Percentiles rank a stretch among this genome's conserved stretches.
Evolutionary conservation across 2,888 invertebrate genomes (phyloP).

Genomic region (Lysandra bellargus): DNA sequence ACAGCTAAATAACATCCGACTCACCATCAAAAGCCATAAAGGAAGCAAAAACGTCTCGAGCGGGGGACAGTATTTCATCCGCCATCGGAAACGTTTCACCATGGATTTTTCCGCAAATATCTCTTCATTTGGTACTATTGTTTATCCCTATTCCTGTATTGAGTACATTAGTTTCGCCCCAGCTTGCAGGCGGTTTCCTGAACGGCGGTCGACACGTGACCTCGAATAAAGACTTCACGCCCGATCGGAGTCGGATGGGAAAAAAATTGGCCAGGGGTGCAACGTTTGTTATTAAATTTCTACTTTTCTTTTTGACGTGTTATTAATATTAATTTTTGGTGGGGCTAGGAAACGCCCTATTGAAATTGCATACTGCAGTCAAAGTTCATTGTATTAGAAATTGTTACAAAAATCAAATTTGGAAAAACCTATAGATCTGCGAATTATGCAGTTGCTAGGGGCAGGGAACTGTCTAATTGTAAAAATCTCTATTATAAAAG

Average conservation of each 20-base stretch:
- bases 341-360: background rate
- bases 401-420: background rate
- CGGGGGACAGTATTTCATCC: conserved; percentile 63
- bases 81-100: conserved; percentile 70
- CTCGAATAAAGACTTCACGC: conserved; percentile 76
- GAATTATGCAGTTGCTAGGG: too few species aligned
- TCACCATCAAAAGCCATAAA: conserved; percentile 62
- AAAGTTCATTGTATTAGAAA: background rate
- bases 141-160: conserved; percentile 53
- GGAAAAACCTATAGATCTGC: background rate
- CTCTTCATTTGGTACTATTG: conserved; percentile 52
- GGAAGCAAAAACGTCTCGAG: conserved; percentile 64
- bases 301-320: conserved; percentile 12
- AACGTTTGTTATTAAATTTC: conserved; percentile 16
- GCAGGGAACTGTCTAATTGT: too few species aligned
- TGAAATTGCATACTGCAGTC: background rate
- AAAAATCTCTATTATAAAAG: too few species aligned
- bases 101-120: conserved; percentile 80
- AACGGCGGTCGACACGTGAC: conserved; percentile 73
- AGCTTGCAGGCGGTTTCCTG: conserved; percentile 73
- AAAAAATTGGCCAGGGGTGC: conserved; percentile 67
- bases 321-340: conserved; percentile 14
- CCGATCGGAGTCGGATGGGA: conserved; percentile 73
- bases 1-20: conserved; percentile 67
- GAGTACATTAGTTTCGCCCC: conserved; percentile 78